Percentiles rank a stretch among this genome's conserved stretches.
Conservation (phyloP, 2,113 vertebrate genomes). For the Elephantulus edwardii region DNA sequence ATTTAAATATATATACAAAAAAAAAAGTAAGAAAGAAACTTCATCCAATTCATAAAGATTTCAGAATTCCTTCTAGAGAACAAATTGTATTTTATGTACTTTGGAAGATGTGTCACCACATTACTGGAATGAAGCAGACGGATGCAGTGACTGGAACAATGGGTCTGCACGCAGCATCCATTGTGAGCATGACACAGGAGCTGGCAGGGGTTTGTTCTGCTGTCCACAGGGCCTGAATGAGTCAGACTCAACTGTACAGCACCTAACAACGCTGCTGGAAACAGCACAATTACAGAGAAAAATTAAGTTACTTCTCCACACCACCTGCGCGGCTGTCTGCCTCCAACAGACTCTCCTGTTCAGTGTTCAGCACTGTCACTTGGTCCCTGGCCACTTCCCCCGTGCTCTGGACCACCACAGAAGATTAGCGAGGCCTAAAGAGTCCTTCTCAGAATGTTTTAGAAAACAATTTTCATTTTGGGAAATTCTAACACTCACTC, state of each 20-base stretch:
- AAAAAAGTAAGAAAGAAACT: not conserved
- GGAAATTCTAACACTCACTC: no score
- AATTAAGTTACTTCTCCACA: not conserved
- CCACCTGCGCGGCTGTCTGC: not conserved
- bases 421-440: not conserved
- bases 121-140: no score
- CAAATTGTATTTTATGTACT: not conserved
- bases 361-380: accelerated
- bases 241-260: no score
- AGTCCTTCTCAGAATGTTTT: not conserved
- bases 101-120: not conserved
- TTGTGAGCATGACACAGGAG: no score
- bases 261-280: not conserved
- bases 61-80: not conserved
- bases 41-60: not conserved
- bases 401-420: accelerated
- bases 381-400: not conserved
- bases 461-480: no score
- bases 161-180: no score
- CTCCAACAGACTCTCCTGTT: no score
- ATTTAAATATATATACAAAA: not conserved
- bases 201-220: no score
- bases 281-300: not conserved
- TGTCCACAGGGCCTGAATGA: no score
- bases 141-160: no score